Percentiles rank a stretch among this genome's conserved stretches.
Evolutionary conservation across 30 jellyfish, hydroid and myxozoan species (phyloP).

Genomic region (Kudoa iwatai): DNA sequence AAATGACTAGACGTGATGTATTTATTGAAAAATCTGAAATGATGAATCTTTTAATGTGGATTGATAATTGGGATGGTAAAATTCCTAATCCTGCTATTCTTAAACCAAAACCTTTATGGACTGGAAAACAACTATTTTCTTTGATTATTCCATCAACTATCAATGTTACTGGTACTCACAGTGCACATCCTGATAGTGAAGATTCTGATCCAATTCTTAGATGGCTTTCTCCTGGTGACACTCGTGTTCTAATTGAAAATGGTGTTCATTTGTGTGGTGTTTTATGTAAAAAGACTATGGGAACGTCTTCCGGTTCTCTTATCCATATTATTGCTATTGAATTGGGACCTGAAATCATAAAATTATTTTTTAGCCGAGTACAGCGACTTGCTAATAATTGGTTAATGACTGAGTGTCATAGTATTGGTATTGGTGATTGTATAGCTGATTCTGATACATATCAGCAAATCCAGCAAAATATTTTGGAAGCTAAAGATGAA

Average conservation of each 20-base stretch:
- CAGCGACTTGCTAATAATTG: conserved; percentile 48
- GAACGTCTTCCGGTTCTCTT: conserved; percentile 75
- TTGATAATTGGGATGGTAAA: conserved; percentile 63
- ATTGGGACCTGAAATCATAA: conserved; percentile 60
- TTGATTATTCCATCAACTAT: conserved; percentile 45
- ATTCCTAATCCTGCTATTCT: conserved; percentile 43
- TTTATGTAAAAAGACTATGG: conserved; percentile 57
- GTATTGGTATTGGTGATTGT: conserved; percentile 96
- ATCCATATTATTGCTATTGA: conserved; percentile 47
- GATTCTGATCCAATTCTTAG: conserved; percentile 25
- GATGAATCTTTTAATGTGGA: conserved; percentile 73
- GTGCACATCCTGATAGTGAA: conserved; percentile 94
- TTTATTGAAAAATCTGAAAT: conserved; percentile 65
- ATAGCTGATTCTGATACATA: conserved; percentile 82
- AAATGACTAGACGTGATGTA: conserved; percentile 63
- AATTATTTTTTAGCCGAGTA: conserved; percentile 47
- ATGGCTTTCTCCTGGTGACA: conserved; percentile 85
- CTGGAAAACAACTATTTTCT: conserved; percentile 87
- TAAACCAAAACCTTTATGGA: conserved; percentile 93
- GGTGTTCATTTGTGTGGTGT: conserved; percentile 65
- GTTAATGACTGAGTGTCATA: conserved; percentile 59
- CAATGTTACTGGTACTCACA: conserved; percentile 43
- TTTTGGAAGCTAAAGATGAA: conserved; percentile 47
- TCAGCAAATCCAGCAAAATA: conserved; percentile 29
- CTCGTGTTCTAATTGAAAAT: conserved; percentile 58